Evolutionary conservation across 1,140 invertebrate genomes (phyloP).

Genomic region (Micrasema longulum): DNA sequence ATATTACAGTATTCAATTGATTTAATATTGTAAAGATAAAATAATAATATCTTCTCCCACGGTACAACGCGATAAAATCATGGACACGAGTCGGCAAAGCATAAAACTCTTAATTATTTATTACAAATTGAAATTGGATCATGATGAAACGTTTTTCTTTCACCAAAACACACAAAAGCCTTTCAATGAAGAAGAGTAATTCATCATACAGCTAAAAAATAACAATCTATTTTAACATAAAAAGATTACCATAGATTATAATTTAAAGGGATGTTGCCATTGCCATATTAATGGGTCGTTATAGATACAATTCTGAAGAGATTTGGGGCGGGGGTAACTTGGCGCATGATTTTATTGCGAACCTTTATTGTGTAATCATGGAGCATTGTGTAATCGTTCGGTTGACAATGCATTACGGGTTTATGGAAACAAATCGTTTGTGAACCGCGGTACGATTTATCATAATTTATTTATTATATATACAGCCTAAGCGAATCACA

Average conservation of each 20-base stretch:
- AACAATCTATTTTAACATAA: slow-evolving; percentile 22
- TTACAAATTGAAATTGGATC: slow-evolving; percentile 27
- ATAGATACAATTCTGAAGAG: background rate
- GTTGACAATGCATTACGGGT: too few relatives aligned
- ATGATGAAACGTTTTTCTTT: slow-evolving; percentile 3
- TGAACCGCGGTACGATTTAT: too few relatives aligned
- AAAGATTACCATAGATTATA: slow-evolving; percentile 31
- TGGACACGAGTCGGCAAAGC: slow-evolving; percentile 3
- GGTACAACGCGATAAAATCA: background rate
- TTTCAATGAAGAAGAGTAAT: slow-evolving; percentile 22
- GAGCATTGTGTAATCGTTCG: slow-evolving; percentile 49
- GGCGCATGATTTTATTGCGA: slow-evolving; percentile 20
- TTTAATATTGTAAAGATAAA: too few relatives aligned
- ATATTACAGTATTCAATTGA: too few relatives aligned
- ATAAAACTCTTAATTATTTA: slow-evolving; percentile 9
- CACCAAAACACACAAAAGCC: background rate
- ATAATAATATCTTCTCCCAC: too few relatives aligned
- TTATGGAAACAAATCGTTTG: too few relatives aligned
- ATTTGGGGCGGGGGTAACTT: background rate
- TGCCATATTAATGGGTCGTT: slow-evolving; percentile 3
- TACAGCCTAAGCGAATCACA: too few relatives aligned
- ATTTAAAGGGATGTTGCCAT: background rate
- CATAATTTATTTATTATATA: too few relatives aligned
- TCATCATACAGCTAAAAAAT: slow-evolving; percentile 19
- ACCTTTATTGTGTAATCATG: slow-evolving; percentile 49